A percentile compares a stretch with the other conserved stretches of the same genome.
Evolutionary conservation across 2,113 vertebrate genomes (phyloP).

Genomic region (Nyctereutes procyonoides): DNA sequence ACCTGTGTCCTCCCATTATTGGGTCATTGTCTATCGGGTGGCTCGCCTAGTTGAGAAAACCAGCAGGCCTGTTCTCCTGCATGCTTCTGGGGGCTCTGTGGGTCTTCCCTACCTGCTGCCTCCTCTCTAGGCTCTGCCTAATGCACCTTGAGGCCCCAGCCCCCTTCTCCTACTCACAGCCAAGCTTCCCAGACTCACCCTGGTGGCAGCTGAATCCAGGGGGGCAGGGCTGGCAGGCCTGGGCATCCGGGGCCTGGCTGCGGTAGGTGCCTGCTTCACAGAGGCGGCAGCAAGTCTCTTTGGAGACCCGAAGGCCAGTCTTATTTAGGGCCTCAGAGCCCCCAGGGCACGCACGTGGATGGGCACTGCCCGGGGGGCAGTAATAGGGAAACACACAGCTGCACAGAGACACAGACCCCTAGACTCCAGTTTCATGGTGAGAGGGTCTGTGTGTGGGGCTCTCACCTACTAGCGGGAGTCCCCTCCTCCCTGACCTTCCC

Average conservation of each 20-base stretch:
- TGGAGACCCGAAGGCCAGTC: conserved; percentile 88
- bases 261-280: conserved; percentile 92
- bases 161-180: no score
- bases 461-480: background rate
- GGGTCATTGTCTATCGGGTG: background rate
- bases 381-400: conserved; percentile 94
- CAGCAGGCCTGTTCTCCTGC: background rate
- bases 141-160: fast-evolving
- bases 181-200: conserved; percentile 82
- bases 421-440: background rate
- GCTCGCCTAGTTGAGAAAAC: background rate
- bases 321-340: conserved; percentile 90
- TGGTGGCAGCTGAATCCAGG: conserved; percentile 91
- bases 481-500: background rate
- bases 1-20: fast-evolving
- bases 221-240: conserved; percentile 91
- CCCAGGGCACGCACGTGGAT: conserved; percentile 87
- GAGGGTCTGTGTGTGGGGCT: no score
- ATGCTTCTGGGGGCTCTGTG: background rate
- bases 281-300: conserved; percentile 87
- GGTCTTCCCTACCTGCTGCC: fast-evolving
- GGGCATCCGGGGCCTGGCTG: conserved; percentile 68
- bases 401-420: conserved; percentile 57
- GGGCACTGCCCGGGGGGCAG: conserved; percentile 91
- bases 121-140: background rate